Base-by-base conservation (phyloP, 2,797 vertebrate genomes). In the Gallinago solitaria region DNA sequence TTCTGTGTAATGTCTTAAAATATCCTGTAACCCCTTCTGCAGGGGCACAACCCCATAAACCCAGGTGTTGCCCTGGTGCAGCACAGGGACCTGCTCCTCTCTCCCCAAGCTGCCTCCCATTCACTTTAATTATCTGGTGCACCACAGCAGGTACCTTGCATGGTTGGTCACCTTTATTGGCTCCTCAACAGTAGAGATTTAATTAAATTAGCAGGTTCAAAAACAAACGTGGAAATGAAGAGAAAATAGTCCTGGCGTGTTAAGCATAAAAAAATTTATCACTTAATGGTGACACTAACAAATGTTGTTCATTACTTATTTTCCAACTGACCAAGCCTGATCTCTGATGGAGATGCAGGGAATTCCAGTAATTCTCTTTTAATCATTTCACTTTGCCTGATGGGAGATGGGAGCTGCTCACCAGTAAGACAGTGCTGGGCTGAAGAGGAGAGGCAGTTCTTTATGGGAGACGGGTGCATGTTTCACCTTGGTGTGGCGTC, bases 221-320 rank as follows among this genome's bases (percentile, higher is more conserved):
- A 97, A 95, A 96, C 89, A 96, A 97, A 94, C 9, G 28, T 92
- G 94, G 60, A 94, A 95, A 95, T 89, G 63, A 93, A 96, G 91
- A 95, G 81, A 91, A 96, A 97, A 96, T 89, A 95, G 95, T 91
- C 79, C 75, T 96, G 94, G 95, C 74, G 41, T 96, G 89, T 92
- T 96, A 87, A 95, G 88, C 91, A 95, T 90, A 90, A 95, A 88
- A 88, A 95, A 96, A 93, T 59, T 83, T 80, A 89, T 98, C 83
- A 91, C 86, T 96, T 95, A 97, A 94, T 78, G 50, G 80, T 97
- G 98, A 98, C 98, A 91, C 97, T 98, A 98, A 98, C 97, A 98
- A 98, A 98, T 97, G 96, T 95, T 47, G 76, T 96, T 98, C 98
- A 98, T 98, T 98, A 95, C 86, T 98, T 96, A 96, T 98, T 98